Conservation (phyloP, 2,113 vertebrate genomes). For the Porphyrio hochstetteri region DNA sequence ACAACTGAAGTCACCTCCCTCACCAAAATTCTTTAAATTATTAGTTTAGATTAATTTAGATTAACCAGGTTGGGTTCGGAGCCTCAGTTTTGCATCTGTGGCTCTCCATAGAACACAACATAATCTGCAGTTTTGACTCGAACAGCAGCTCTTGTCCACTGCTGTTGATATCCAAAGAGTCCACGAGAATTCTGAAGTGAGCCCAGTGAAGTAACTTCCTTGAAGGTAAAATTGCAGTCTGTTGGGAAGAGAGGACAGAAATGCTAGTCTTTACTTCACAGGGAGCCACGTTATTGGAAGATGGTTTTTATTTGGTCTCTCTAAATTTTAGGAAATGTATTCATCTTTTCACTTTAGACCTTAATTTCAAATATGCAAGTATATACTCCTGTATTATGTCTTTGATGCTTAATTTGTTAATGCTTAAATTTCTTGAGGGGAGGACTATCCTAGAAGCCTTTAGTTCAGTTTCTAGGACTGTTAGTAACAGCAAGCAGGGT, state of each 20-base stretch:
- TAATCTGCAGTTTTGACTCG: background rate
- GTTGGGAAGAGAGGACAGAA: background rate
- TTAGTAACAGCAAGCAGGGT: background rate
- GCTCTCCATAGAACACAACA: background rate
- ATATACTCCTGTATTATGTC: background rate
- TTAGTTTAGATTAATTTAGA: background rate
- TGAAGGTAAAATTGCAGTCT: background rate
- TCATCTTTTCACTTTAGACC: background rate
- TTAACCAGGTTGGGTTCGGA: background rate
- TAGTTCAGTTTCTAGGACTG: background rate
- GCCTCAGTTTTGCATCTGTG: background rate
- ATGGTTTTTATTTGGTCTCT: background rate
- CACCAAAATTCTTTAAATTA: background rate
- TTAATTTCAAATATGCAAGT: background rate
- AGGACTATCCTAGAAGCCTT: background rate
- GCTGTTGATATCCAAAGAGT: background rate
- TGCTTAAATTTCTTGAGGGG: background rate
- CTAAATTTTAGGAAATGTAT: background rate
- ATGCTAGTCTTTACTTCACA: background rate
- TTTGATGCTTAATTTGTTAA: background rate
- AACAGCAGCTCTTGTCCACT: background rate
- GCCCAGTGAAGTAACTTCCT: background rate
- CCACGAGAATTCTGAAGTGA: background rate
- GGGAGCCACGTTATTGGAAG: background rate
- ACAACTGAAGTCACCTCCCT: background rate